Base-by-base conservation (phyloP, 2,113 vertebrate species). In the Takifugu bimaculatus region DNA sequence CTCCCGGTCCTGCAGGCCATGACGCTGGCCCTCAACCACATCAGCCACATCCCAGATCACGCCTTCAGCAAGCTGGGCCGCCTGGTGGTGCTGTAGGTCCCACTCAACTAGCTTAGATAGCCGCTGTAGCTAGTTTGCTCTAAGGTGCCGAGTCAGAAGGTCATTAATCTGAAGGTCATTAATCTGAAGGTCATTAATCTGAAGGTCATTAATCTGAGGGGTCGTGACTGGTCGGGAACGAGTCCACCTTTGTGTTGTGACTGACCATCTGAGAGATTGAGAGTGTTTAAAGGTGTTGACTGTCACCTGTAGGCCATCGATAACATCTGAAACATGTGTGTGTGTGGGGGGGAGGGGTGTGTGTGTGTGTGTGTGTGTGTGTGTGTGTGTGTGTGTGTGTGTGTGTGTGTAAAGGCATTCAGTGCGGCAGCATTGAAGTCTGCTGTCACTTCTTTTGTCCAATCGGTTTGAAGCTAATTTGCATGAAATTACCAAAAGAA, bases 41-140 rank as follows among this genome's bases (percentile, higher is more conserved):
- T 97, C 87, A 75, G 65, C 80, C 87, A 85, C 72, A 86, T 97
- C 54, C 94, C 93, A 0, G 92, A 95, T 60, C 87, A 75, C 6
- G 94, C 94, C 72, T 97, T 97, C 89, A 90, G 89, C 90, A 92
- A 91, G 77, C 91, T 96, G 81, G 89, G 86, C 84, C 93, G 90
- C 83, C 92, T 97, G 49, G 93, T 97, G 84, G 95, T 97, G 79
- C 86, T 96, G 95, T 96, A 91, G 88, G 95, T 90, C 14, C 52
- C 0, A 51, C 50, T 20, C 29, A n/a, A 10, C 43, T 44, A 44
- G 9, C 43, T 44, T 44, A 44, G 13, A 3, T 9, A 44, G 43
- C 3, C 13, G 43, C 43, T 44, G 28, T 44, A 44, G 13, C 43
- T 3, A 2, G 43, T 44, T 29, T 29, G 28, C 3, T 29, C 28